A percentile compares a stretch with the other conserved stretches of the same genome.
Evolutionary conservation across 2,888 invertebrate genomes (phyloP).

Genomic region (Microctonus hyperodae): DNA sequence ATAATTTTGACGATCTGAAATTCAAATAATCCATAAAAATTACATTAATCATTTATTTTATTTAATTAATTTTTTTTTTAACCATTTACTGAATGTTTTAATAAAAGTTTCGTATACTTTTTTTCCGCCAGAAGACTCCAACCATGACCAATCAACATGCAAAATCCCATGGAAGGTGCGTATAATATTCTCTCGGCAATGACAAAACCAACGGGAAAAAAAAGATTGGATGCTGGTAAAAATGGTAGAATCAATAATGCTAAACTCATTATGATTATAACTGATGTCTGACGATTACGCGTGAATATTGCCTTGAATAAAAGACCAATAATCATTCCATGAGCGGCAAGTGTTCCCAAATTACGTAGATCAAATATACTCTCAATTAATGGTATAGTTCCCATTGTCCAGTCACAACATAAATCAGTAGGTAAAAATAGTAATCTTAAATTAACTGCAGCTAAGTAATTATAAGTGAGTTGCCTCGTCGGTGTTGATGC

Average conservation of each 20-base stretch:
- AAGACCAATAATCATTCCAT: constrained; percentile 69
- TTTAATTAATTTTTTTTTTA: no score
- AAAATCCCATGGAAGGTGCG: constrained; percentile 98
- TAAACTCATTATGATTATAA: constrained; percentile 78
- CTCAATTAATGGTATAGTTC: constrained; percentile 86
- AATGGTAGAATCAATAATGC: constrained; percentile 90
- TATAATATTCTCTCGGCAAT: constrained; percentile 95
- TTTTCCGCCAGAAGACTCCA: constrained; percentile 75
- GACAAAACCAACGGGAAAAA: constrained; percentile 98
- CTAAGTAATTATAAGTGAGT: constrained; percentile 91
- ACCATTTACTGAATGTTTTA: no score
- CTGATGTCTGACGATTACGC: constrained; percentile 70
- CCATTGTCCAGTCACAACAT: constrained; percentile 99
- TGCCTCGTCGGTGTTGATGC: constrained; percentile 84
- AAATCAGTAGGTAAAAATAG: constrained; percentile 87
- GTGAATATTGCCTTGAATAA: constrained; percentile 68
- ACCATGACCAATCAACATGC: constrained; percentile 88
- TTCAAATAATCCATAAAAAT: no score
- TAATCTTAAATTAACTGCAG: constrained; percentile 90
- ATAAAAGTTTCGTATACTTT: constrained; percentile 56
- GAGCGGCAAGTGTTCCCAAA: constrained; percentile 77
- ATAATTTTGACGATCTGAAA: constrained; percentile 67
- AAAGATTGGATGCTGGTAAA: constrained; percentile 94
- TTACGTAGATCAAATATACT: constrained; percentile 83
- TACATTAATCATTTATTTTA: no score